Percentiles rank a stretch among this genome's conserved stretches.
These are phyloP conservation scores for Drosophila melanosoma DNA, from an alignment of 2,888 invertebrate species.

Conservation along the genomic window DNA sequence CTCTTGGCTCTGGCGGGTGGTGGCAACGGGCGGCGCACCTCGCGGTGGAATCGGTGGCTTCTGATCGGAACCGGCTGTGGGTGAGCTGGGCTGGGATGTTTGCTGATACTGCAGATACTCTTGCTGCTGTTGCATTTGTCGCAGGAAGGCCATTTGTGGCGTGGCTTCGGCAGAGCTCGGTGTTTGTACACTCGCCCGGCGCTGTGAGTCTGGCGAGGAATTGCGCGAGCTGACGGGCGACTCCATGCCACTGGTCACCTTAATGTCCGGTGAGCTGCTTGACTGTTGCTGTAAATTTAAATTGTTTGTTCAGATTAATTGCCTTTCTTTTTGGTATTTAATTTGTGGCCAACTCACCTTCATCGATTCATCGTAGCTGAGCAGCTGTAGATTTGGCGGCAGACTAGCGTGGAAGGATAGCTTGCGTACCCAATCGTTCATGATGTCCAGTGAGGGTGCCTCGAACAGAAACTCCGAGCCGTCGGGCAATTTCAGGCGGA, in stretches of 20 bases:
- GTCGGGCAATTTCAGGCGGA: slow-evolving; percentile 94
- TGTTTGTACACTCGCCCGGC: slow-evolving; percentile 82
- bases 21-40: slow-evolving; percentile 87
- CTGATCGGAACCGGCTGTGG: slow-evolving; percentile 83
- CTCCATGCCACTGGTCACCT: slow-evolving; percentile 85
- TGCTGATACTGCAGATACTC: slow-evolving; percentile 58
- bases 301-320: not conserved
- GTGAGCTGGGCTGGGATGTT: slow-evolving; percentile 73
- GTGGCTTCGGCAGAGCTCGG: slow-evolving; percentile 84
- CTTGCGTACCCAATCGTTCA: slow-evolving; percentile 96
- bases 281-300: slow-evolving; percentile 83
- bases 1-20: slow-evolving; percentile 85
- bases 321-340: not conserved
- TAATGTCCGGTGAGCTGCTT: slow-evolving; percentile 84
- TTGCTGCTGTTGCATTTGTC: slow-evolving; percentile 84
- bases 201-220: slow-evolving; percentile 86
- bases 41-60: slow-evolving; percentile 87
- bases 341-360: slow-evolving; percentile 85
- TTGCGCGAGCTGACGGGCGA: slow-evolving; percentile 87
- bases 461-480: slow-evolving; percentile 97
- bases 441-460: slow-evolving; percentile 89
- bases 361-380: slow-evolving; percentile 91
- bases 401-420: slow-evolving; percentile 96
- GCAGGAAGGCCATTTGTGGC: slow-evolving; percentile 86
- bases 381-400: slow-evolving; percentile 94